Conservation (phyloP, 1,140 invertebrate species). For the Fopius arisanus region DNA sequence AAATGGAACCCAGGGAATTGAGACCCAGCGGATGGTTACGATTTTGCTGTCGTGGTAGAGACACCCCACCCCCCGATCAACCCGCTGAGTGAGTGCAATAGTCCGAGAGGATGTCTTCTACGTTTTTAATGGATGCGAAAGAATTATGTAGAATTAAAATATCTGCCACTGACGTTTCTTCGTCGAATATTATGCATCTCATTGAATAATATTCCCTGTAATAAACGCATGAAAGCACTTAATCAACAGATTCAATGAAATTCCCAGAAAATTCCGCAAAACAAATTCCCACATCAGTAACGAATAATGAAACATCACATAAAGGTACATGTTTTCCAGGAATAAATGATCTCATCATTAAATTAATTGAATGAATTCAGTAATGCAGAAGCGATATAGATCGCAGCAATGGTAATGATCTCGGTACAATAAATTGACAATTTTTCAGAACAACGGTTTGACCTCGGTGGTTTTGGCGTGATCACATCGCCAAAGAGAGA, state of each 20-base stretch:
- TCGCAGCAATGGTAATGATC: not conserved
- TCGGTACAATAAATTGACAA: not conserved
- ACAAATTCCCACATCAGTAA: too few species aligned
- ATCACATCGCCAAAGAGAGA: conserved; percentile 14
- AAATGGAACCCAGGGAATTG: conserved; percentile 47
- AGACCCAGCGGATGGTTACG: conserved; percentile 44
- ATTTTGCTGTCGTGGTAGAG: conserved; percentile 46
- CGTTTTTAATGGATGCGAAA: not conserved
- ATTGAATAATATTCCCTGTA: not conserved
- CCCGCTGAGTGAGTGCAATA: conserved; percentile 50
- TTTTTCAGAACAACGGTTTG: conserved; percentile 46
- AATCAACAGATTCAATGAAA: too few species aligned
- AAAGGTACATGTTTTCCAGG: too few species aligned
- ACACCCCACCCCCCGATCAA: conserved; percentile 45
- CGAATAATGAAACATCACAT: too few species aligned
- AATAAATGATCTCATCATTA: too few species aligned
- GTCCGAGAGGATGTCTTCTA: conserved; percentile 17
- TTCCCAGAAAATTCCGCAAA: too few species aligned
- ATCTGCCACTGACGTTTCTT: not conserved
- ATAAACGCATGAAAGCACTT: not conserved
- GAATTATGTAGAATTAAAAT: not conserved
- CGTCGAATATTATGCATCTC: not conserved
- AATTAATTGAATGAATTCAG: too few species aligned
- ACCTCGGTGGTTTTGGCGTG: conserved; percentile 36
- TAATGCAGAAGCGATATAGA: too few species aligned